Evolutionary conservation across 2,888 invertebrate genomes (phyloP).

Genomic region (Cephus runcator): DNA sequence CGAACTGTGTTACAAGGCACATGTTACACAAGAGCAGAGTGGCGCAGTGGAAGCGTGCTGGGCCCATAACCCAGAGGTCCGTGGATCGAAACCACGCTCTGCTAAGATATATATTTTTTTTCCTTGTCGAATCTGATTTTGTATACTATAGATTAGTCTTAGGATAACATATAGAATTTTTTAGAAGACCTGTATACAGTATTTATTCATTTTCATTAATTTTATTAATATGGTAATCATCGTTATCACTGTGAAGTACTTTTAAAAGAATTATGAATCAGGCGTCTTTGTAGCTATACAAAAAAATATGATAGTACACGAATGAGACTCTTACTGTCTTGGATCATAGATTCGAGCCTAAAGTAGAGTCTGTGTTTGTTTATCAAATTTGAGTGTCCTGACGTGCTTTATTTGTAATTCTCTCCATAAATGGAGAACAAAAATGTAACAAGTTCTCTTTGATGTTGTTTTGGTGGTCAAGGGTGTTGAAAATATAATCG

Average conservation of each 20-base stretch:
- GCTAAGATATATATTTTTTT: conserved; percentile 29
- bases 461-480: too few species aligned
- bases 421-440: too few species aligned
- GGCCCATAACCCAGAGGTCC: conserved; percentile 68
- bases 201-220: neutral
- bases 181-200: neutral
- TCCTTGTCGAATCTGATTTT: neutral
- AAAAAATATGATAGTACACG: neutral
- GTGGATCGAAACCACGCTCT: conserved; percentile 58
- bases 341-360: too few species aligned
- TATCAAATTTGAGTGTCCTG: too few species aligned
- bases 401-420: too few species aligned
- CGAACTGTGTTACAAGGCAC: neutral
- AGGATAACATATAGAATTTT: neutral
- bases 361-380: too few species aligned
- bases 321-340: neutral
- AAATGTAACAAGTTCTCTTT: too few species aligned
- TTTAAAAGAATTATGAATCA: neutral
- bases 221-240: neutral
- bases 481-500: neutral
- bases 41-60: conserved; percentile 68
- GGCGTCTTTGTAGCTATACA: neutral
- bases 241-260: neutral
- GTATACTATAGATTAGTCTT: neutral
- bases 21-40: conserved; percentile 57